Base-by-base conservation (phyloP, 1,140 invertebrate genomes). In the Babylonia areolata region DNA sequence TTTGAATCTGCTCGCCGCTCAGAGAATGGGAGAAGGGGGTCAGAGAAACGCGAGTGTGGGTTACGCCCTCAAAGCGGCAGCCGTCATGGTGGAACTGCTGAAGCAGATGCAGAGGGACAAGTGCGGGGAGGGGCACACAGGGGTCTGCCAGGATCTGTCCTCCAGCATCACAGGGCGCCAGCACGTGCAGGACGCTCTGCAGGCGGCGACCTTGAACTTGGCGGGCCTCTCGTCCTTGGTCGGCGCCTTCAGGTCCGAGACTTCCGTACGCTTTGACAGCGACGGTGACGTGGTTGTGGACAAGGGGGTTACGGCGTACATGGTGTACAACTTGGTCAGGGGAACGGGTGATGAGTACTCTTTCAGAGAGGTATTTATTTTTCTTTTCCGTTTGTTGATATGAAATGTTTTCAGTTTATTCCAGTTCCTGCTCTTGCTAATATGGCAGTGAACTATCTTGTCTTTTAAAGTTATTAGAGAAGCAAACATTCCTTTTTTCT, bases 71-170 rank as follows among this genome's bases (percentile, higher is more conserved):
- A 82, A 69, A 28, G 81, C 81, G 15, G 54, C 58, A 35, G 81
- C 81, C n/a, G 81, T 82, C 31, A 64, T 82, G 81, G 81, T 54
- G 2, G 3, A 35, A 39, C 77, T 79, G 77, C 39, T 79, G 37
- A 79, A 79, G 42, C 77, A n/a, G 3, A 12, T 79, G 15, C 77
- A 79, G 15, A 20, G 23, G 12, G 39, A 46, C 2, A 31, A 42
- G 23, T 79, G 77, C 42, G 77, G 39, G 9, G 12, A 37, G 23
- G 37, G 35, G 9, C 12, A 12, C 33, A 1, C 23, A 23, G 77
- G 77, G 28, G 20, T 79, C 23, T 79, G 77, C n/a, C 20, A 35
- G 9, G 37, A 28, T 12, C 39, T 79, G 6, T 39, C 1, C 3
- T 20, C 37, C 23, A 31, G 35, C 9, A 79, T 79, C 12, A 11